Percentiles rank a stretch among this genome's conserved stretches.
These are phyloP conservation scores for Odontocerum albicorne DNA, from an alignment of 2,888 invertebrate species.

Conservation along the genomic window DNA sequence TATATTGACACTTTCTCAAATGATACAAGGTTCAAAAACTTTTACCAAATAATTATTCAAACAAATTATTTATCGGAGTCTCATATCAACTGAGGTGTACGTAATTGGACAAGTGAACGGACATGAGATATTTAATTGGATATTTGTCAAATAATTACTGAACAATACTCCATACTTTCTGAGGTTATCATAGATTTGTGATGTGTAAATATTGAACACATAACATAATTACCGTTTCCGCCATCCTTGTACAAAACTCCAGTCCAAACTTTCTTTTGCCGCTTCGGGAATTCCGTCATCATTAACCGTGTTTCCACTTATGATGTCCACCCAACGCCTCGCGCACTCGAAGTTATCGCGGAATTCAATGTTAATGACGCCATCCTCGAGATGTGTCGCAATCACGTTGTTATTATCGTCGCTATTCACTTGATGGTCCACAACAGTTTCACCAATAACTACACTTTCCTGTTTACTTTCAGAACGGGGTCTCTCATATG, in stretches of 20 bases:
- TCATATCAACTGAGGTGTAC: too few relatives aligned
- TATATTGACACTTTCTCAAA: too few relatives aligned
- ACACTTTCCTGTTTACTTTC: slow-evolving; percentile 44
- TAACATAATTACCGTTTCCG: slow-evolving; percentile 60
- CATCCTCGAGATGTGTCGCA: slow-evolving; percentile 52
- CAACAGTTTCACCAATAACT: slow-evolving; percentile 19
- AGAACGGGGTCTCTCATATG: slow-evolving; percentile 46
- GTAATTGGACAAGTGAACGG: too few relatives aligned
- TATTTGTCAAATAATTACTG: too few relatives aligned
- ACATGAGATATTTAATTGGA: too few relatives aligned
- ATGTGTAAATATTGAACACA: too few relatives aligned
- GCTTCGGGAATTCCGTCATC: slow-evolving; percentile 56
- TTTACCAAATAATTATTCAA: too few relatives aligned
- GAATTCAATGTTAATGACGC: slow-evolving; percentile 63
- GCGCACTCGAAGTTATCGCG: slow-evolving; percentile 64
- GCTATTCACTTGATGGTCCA: slow-evolving; percentile 17
- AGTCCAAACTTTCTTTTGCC: slow-evolving; percentile 59
- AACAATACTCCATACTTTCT: too few relatives aligned
- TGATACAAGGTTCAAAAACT: too few relatives aligned
- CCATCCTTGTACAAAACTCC: slow-evolving; percentile 77
- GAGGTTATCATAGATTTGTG: too few relatives aligned
- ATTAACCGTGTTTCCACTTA: slow-evolving; percentile 49
- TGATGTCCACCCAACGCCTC: slow-evolving; percentile 61
- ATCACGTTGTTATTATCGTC: slow-evolving; percentile 40
- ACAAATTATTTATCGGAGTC: too few relatives aligned